Conservation (phyloP, 92 coral and sea anemone species). For the Nematostella vectensis region DNA sequence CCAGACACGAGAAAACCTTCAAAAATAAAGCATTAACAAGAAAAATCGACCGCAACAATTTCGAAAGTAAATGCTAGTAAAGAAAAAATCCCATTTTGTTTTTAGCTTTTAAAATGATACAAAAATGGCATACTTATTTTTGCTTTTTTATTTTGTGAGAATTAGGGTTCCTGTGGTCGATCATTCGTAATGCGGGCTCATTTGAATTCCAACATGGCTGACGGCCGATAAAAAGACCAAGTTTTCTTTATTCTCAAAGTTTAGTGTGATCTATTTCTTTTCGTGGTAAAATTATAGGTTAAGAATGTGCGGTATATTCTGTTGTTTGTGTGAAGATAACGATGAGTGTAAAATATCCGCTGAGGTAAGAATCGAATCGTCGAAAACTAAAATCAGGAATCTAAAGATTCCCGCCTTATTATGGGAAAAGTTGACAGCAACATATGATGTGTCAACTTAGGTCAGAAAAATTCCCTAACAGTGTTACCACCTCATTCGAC, state of each 20-base stretch:
- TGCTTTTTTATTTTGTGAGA: neutral
- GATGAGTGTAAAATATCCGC: constrained; percentile 5
- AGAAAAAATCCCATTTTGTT: no score
- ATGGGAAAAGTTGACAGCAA: no score
- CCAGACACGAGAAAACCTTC: neutral
- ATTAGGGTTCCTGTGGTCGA: neutral
- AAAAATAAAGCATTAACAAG: neutral
- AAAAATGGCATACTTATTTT: neutral
- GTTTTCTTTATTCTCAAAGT: neutral
- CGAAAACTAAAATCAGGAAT: no score
- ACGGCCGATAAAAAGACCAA: no score
- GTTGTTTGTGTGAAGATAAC: constrained; percentile 29
- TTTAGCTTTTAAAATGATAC: neutral
- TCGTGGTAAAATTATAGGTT: no score
- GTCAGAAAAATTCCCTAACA: no score
- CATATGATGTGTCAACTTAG: no score
- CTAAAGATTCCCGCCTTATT: no score
- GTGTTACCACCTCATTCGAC: no score
- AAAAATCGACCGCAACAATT: no score
- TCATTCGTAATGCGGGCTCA: constrained; percentile 3
- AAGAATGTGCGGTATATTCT: constrained; percentile 71
- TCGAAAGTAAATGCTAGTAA: no score
- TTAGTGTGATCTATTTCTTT: neutral
- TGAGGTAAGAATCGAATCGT: constrained; percentile 22
- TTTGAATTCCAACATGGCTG: neutral